Evolutionary conservation across 2,888 invertebrate genomes (phyloP).

Genomic region (Andrena marginata): DNA sequence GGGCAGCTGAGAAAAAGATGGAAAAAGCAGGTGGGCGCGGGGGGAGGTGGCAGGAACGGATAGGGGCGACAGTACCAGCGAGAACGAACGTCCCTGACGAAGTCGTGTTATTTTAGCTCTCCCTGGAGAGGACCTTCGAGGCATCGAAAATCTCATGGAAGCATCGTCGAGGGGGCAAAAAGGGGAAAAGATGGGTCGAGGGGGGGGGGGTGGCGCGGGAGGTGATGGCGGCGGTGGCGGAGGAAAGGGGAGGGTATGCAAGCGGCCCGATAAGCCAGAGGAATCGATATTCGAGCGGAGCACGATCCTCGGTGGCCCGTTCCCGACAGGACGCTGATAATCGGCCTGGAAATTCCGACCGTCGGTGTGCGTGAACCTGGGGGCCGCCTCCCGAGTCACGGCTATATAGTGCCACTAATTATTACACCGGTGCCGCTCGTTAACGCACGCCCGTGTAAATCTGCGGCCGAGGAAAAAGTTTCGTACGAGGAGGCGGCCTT

Average conservation of each 20-base stretch:
- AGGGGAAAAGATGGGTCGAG: constrained; percentile 10
- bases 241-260: constrained; percentile 56
- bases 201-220: background rate
- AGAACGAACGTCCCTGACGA: constrained; percentile 67
- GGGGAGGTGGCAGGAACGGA: background rate
- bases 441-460: constrained; percentile 66
- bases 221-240: constrained; percentile 33
- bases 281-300: constrained; percentile 67
- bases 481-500: constrained; percentile 29
- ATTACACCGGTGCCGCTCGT: constrained; percentile 68
- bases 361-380: constrained; percentile 26
- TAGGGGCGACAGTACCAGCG: constrained; percentile 18
- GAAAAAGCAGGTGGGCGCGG: constrained; percentile 10
- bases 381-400: constrained; percentile 44
- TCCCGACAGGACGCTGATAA: constrained; percentile 66
- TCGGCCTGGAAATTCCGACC: constrained; percentile 58
- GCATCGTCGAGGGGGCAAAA: constrained; percentile 51
- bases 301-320: constrained; percentile 66
- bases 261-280: constrained; percentile 68
- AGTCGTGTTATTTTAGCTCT: constrained; percentile 71
- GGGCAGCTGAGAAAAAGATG: background rate
- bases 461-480: constrained; percentile 54
- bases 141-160: constrained; percentile 68
- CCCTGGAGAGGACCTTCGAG: constrained; percentile 66
- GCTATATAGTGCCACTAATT: constrained; percentile 65